Evolutionary conservation across 2,888 invertebrate genomes (phyloP).

Genomic region (Oscheius myriophilus): DNA sequence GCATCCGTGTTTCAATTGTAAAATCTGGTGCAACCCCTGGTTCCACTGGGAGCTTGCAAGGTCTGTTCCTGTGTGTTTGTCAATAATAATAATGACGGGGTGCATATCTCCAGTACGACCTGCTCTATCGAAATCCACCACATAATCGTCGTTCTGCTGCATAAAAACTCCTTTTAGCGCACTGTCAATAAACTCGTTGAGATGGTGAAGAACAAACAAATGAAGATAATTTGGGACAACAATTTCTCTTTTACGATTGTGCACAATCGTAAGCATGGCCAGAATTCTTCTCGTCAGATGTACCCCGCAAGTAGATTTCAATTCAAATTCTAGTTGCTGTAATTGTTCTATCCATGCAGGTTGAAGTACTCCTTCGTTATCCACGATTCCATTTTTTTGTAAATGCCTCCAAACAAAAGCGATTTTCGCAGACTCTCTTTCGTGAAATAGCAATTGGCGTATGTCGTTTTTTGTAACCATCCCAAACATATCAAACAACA

Average conservation of each 20-base stretch:
- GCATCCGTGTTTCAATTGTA: constrained; percentile 70
- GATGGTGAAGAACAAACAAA: not conserved
- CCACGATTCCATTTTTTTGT: not conserved
- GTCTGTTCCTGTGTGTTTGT: constrained; percentile 70
- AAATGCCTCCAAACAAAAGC: constrained; percentile 7
- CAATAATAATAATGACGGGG: constrained; percentile 35
- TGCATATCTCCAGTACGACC: constrained; percentile 9
- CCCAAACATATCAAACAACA: constrained; percentile 12
- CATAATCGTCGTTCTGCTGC: constrained; percentile 28
- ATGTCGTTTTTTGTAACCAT: constrained; percentile 9
- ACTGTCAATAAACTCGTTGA: constrained; percentile 21
- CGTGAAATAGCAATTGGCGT: not conserved
- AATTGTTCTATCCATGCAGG: constrained; percentile 7
- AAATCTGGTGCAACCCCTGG: constrained; percentile 65
- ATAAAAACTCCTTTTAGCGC: constrained; percentile 9
- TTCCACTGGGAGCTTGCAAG: constrained; percentile 71
- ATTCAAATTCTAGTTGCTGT: not conserved
- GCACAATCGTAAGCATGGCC: constrained; percentile 17
- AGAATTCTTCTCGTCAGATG: not conserved
- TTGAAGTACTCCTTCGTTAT: constrained; percentile 7
- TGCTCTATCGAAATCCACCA: constrained; percentile 29
- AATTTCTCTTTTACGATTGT: constrained; percentile 3
- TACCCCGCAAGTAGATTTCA: not conserved
- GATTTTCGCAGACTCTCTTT: not conserved
- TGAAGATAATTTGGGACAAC: constrained; percentile 1